Evolutionary conservation across 1,140 invertebrate genomes (phyloP).

Genomic region (Drosophila neocordata): DNA sequence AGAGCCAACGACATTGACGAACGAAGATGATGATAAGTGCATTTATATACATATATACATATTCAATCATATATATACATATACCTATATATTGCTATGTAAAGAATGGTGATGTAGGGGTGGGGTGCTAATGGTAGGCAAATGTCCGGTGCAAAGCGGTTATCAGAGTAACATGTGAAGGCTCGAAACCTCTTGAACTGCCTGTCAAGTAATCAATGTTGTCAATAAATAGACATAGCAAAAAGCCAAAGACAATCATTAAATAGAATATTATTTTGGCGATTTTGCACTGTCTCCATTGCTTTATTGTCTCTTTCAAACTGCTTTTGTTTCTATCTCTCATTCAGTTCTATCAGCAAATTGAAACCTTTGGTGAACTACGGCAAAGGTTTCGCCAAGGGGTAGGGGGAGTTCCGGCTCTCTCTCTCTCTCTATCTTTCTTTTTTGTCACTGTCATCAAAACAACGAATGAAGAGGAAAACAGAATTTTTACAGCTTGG

Average conservation of each 20-base stretch:
- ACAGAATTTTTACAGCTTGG: not conserved
- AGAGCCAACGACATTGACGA: not conserved
- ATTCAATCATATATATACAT: too few relatives aligned
- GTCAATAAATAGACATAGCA: conserved; percentile 8
- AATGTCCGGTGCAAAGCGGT: conserved; percentile 18
- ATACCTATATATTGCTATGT: not conserved
- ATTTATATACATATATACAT: not conserved
- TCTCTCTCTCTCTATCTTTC: not conserved
- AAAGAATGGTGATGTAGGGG: not conserved
- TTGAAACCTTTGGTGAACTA: conserved; percentile 7
- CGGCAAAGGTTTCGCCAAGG: not conserved
- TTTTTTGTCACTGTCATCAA: not conserved
- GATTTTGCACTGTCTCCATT: not conserved
- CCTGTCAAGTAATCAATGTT: conserved; percentile 21
- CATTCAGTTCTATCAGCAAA: not conserved
- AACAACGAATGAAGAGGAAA: not conserved
- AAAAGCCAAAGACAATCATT: not conserved
- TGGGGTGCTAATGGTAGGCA: not conserved
- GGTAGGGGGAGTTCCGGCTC: not conserved
- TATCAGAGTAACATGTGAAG: conserved; percentile 8
- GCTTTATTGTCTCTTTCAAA: not conserved
- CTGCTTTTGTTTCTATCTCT: not conserved
- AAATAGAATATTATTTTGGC: conserved; percentile 5
- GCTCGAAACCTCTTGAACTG: conserved; percentile 14
- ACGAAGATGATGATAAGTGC: conserved; percentile 5